Conservation (phyloP, 2,113 vertebrate species). For the Oncorhynchus tshawytscha region DNA sequence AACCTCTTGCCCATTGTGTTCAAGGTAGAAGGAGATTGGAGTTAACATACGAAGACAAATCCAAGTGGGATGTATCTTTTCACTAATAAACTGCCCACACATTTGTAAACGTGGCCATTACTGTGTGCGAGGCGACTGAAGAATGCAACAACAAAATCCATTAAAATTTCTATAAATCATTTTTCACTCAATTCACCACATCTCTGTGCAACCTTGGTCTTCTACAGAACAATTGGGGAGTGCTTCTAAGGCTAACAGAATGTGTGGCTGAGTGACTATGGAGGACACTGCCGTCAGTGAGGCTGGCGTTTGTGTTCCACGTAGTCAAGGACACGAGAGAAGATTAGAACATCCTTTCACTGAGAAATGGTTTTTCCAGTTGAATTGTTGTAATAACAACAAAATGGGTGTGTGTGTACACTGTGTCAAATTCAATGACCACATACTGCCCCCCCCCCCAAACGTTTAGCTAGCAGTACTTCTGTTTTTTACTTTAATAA, state of each 20-base stretch:
- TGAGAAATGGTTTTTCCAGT: too few species aligned
- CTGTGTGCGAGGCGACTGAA: neutral
- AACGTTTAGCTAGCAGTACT: too few species aligned
- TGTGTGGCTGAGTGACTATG: neutral
- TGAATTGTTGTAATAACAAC: too few species aligned
- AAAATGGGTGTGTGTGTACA: too few species aligned
- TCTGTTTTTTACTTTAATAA: too few species aligned
- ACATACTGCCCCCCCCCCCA: too few species aligned
- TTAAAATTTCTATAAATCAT: neutral
- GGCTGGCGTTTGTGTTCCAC: conserved; percentile 23
- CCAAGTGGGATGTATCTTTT: neutral
- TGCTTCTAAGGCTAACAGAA: neutral
- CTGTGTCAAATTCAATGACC: too few species aligned
- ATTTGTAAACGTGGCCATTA: neutral
- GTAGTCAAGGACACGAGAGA: conserved; percentile 57
- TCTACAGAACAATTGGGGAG: conserved; percentile 33
- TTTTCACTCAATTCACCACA: conserved; percentile 41
- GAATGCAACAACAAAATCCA: neutral
- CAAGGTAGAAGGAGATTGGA: neutral
- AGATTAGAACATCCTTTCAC: neutral
- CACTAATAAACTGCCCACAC: neutral
- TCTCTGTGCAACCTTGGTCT: conserved; percentile 56
- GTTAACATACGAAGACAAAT: neutral
- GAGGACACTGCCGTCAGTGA: neutral
- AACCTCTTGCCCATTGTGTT: too few species aligned